Percentiles rank a stretch among this genome's conserved stretches.
Evolutionary conservation across 2,797 vertebrate species (phyloP).

Genomic region (Scarus forsteni): DNA sequence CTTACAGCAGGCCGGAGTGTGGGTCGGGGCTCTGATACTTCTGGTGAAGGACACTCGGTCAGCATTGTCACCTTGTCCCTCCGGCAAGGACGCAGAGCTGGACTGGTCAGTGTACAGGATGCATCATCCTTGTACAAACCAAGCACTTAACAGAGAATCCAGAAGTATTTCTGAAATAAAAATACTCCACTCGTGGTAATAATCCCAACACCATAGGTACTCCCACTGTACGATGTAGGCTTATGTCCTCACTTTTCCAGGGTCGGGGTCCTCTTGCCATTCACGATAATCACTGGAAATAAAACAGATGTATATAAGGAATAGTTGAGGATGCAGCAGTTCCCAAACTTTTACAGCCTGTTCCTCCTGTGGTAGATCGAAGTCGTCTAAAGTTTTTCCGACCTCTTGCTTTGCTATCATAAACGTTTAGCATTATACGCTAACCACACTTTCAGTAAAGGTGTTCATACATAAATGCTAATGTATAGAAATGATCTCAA

Average conservation of each 20-base stretch:
- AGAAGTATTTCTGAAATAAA: background rate
- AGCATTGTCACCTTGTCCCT: constrained; percentile 89
- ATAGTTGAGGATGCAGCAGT: background rate
- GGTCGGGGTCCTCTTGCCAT: constrained; percentile 31
- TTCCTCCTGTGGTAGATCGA: no score
- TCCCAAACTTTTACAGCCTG: no score
- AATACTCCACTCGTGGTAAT: constrained; percentile 36
- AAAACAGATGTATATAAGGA: constrained; percentile 37
- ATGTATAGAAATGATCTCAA: no score
- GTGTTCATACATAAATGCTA: no score
- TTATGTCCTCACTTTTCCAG: constrained; percentile 39
- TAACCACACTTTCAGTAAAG: no score
- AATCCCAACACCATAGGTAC: constrained; percentile 64
- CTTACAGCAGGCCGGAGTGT: constrained; percentile 59
- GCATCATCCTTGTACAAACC: constrained; percentile 40
- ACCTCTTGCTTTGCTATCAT: no score
- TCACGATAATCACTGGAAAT: constrained; percentile 19
- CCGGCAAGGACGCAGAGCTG: constrained; percentile 45
- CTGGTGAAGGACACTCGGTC: constrained; percentile 83
- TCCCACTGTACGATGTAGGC: constrained; percentile 52
- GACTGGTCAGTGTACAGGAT: constrained; percentile 43
- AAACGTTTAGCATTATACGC: no score
- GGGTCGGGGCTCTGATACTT: constrained; percentile 80
- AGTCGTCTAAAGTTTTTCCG: no score
- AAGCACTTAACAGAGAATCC: constrained; percentile 17